These are phyloP conservation scores for Heliconius ismenius DNA, from an alignment of 2,888 invertebrate species.

Conservation along the genomic window DNA sequence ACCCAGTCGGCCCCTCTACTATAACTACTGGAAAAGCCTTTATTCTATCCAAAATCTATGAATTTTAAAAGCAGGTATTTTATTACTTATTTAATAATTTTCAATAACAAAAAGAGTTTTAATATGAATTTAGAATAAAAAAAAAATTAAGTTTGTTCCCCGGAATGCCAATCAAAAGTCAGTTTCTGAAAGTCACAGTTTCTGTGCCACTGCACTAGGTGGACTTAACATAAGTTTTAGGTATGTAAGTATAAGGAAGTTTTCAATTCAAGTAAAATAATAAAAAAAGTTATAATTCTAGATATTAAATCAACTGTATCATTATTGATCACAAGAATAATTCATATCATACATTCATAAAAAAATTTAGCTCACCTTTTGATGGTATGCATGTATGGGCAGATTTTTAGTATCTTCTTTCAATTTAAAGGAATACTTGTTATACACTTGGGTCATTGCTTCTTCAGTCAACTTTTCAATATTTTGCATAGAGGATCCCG, in stretches of 20 bases:
- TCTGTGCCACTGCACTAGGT: too few relatives aligned
- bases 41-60: slow-evolving; percentile 86
- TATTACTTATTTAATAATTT: neutral
- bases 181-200: neutral
- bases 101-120: too few relatives aligned
- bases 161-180: neutral
- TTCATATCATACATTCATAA: neutral
- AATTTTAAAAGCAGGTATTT: neutral
- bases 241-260: neutral
- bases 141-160: too few relatives aligned
- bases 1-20: slow-evolving; percentile 96
- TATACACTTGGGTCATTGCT: slow-evolving; percentile 71
- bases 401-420: slow-evolving; percentile 67
- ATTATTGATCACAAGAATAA: neutral
- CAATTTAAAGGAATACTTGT: slow-evolving; percentile 69
- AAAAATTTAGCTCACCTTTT: slow-evolving; percentile 52
- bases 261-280: neutral
- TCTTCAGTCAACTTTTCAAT: slow-evolving; percentile 64
- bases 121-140: too few relatives aligned
- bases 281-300: neutral
- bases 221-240: neutral
- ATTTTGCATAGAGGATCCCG: slow-evolving; percentile 55
- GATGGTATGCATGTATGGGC: slow-evolving; percentile 66
- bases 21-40: slow-evolving; percentile 87
- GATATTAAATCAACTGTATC: neutral